Evolutionary conservation across 1,140 invertebrate genomes (phyloP), one percentile per base, ranked within the genome.

Genomic region (Eriocheir sinensis): DNA sequence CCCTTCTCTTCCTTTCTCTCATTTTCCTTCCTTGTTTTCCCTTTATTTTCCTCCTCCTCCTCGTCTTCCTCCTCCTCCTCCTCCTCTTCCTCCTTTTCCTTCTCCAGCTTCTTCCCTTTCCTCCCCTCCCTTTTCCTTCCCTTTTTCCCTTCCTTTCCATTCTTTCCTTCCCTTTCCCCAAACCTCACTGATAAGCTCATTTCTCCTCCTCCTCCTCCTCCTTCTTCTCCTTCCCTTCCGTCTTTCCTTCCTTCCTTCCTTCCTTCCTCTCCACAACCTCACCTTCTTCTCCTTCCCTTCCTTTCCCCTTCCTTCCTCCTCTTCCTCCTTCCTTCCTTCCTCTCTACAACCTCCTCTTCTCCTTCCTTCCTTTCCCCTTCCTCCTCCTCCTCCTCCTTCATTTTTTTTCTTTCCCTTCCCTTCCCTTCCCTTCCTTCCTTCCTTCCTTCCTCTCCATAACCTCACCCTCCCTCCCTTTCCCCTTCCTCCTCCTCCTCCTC

Each of bases 391-490:
- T 2, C 3, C 21, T 88, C 85, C n/a, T 32, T 88, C 38, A 21
- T 38, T 44, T 53, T 48, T 32, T 41, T 30, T 53, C 40, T 40
- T 53, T 0, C 21, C 1, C 88, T 44, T 8, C 40, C 9, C 36
- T n/a, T 88, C 85, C n/a, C 27, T 88, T 2, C 3, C 40, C 40
- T 38, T 38, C 85, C 40, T 38, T 38, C 2, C 3, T 3, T 32
- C 30, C 17, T 4, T 38, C 34, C 48, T 0, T 27, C 38, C 34
- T 3, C n/a, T 0, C 89, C 95, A 98, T 97, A 96, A 97, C 38
- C 96, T 98, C 27, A 97, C 96, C 48, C 96, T 97, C 79, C 21
- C 15, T 36, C 2, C 80, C 40, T 92, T 60, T 38, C 38, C 40
- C 34, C 9, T 8, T 81, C 91, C 40, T 30, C n/a, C n/a, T 40